phyloP scores from a whole-genome alignment of 2,888 invertebrate species.

The Agriopis aurantiaria region DNA sequence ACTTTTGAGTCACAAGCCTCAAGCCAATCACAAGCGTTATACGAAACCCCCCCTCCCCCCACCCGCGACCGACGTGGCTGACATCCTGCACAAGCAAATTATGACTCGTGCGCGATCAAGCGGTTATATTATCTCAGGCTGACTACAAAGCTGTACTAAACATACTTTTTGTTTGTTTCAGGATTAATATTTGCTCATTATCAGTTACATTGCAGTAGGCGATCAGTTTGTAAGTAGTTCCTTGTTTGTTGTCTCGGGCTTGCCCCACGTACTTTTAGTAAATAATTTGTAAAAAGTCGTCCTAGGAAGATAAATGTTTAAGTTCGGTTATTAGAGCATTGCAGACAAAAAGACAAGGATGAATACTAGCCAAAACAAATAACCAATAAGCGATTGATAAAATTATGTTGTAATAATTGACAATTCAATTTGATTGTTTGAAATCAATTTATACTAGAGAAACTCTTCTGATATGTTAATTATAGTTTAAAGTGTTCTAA shows the following conservation, averaged over 20 bases:
- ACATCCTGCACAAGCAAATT: too few relatives aligned
- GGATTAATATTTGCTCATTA: constrained; percentile 45
- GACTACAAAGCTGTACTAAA: not conserved
- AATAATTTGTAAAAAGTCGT: constrained; percentile 28
- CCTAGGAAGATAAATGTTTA: constrained; percentile 1
- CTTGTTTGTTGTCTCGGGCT: constrained; percentile 41
- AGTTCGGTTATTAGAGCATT: constrained; percentile 5
- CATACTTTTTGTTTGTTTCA: constrained; percentile 51
- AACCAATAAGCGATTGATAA: too few relatives aligned
- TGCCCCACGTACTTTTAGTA: constrained; percentile 50
- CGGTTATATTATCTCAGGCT: not conserved
- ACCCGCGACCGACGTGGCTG: too few relatives aligned
- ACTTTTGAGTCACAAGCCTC: too few relatives aligned
- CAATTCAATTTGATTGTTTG: too few relatives aligned
- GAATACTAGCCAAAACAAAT: not conserved
- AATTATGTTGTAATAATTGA: too few relatives aligned
- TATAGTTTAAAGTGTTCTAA: too few relatives aligned
- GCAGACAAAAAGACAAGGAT: constrained; percentile 14
- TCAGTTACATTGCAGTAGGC: constrained; percentile 35
- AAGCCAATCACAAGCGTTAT: too few relatives aligned
- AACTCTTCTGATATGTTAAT: too few relatives aligned
- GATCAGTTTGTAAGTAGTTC: constrained; percentile 30
- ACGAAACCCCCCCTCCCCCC: too few relatives aligned
- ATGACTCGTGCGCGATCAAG: too few relatives aligned
- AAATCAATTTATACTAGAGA: too few relatives aligned